Evolutionary conservation across 2,113 vertebrate genomes (phyloP), one percentile per base, ranked within the genome.

Genomic region (Nanorana parkeri): DNA sequence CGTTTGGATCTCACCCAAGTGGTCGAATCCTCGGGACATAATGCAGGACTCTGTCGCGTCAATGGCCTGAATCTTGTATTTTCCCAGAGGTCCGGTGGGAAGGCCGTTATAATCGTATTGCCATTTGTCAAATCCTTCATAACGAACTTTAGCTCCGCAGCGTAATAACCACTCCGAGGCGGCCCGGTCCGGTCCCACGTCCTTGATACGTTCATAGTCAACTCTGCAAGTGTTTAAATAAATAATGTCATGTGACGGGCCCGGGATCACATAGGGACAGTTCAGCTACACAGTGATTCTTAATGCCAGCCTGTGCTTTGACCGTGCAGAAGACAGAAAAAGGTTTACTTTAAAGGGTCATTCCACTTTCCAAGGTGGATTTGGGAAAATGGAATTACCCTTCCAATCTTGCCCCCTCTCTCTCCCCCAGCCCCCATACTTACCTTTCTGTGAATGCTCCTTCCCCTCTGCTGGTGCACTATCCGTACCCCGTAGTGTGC

Each of bases 91-190:
- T 6, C 97, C 96, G 0, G 94, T 92, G 0, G 98, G 97, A 69
- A 99, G 95, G 0, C 80, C 91, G 0, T 96, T 99, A 91, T 99
- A 99, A 91, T 99, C 96, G 1, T 92, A 91, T 61, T 99, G 96
- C 95, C 95, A 99, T 41, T 87, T 94, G 2, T 97, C 93, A 7
- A 94, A 95, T 87, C 96, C 96, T 2, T 89, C 89, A 61, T 92
- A 99, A 11, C 94, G 88, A 15, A 98, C 97, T 80, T 90, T 87
- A 10, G 97, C 97, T 0, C 98, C 97, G 3, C 98, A 99, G 8
- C 97, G 94, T 84, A 99, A 87, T 65, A 99, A 94, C 97, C 98
- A 99, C 86, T 99, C 98, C 0, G 97, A 95, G 0, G 98, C 97
- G 0, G 97, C 98, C 54, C 96, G 90, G 82, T 99, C 96, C 0